Base-by-base conservation (phyloP, 2,797 vertebrate genomes). In the Alfaro cultratus region DNA sequence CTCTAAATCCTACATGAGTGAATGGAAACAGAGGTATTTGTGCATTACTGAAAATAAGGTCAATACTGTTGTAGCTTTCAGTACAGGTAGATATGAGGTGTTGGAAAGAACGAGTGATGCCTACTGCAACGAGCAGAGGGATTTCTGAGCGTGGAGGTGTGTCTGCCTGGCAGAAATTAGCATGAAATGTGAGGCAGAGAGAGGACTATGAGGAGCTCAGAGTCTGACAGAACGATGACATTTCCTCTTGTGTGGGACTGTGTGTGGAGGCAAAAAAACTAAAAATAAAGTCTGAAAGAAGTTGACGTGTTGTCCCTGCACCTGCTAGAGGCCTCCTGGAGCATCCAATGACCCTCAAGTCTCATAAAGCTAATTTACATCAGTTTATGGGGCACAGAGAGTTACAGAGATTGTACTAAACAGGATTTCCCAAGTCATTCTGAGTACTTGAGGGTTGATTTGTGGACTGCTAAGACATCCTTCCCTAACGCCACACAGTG, bases 41-140 rank as follows among this genome's bases (percentile, higher is more conserved):
- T 93, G 92, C 88, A 82, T 92, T 53, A 84, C 83, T 89, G 83
- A 26, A 80, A 81, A 84, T 51, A 84, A 80, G 3, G 74, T 89
- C 88, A 95, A 96, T 94, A 96, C 95, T 96, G 95, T 90, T 89
- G 88, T 91, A 91, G 91, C 85, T 79, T 84, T 84, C 90, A 93
- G 89, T 89, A 91, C 88, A 94, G 87, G 87, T 91, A 91, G 88
- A 89, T 85, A 87, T 91, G 88, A 91, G 89, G 92, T 90, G 91
- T 87, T 84, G 53, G 8, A 15, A 18, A 26, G 75, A 70, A 11
- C 23, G 4, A 6, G 83, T 80, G 82, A 83, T 31, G 43, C 84
- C 74, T 23, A 18, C 87, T 57, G 81, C 43, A 18, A 45, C 74
- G 68, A 75, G 80, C 75, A 53, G 49, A 76, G 60, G 76, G 67